Evolutionary conservation across 2,888 invertebrate species (phyloP), one percentile per base, ranked within the genome.

Genomic region (Idaea aversata): DNA sequence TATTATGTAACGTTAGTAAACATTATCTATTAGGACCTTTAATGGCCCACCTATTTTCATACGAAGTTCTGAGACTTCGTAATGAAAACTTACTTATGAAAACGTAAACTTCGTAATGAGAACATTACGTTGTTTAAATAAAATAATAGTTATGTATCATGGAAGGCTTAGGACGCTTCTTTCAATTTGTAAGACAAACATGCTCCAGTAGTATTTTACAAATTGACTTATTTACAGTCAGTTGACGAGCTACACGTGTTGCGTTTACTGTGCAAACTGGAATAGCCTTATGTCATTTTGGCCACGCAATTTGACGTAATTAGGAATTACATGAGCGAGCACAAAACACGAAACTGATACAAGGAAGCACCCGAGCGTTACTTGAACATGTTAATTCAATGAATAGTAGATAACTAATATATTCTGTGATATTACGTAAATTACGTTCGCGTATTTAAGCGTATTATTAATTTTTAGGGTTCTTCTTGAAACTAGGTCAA

Each of bases 271-370:
- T 78, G 76, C 76, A 77, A 84, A 87, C 79, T 86, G 86, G 87
- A 90, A 87, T 81, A 81, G 74, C 75, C 85, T 91, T 91, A 91
- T 91, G 87, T 91, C 91, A 92, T 84, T 88, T 86, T 69, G 79
- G 70, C 87, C 90, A 91, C 90, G 91, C 87, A 87, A 86, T 85
- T 88, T 86, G 84, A 88, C 84, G 91, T 91, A 90, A 91, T 90
- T 87, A 84, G 76, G 81, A 86, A 88, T 90, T 88, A 90, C 87
- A 87, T 87, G 86, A 81, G 72, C 81, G 73, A 72, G 73, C 77
- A 77, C 73, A 75, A 71, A 74, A 75, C 82, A 84, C 83, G 80
- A 85, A 81, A 76, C 70, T 71, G 72, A 68, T 77, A 82, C 79
- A 75, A 79, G 82, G 80, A 86, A 81, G 79, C 80, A 75, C 71